phyloP scores from a whole-genome alignment of 2,113 vertebrate genomes.

The Rhegmatorhina hoffmannsi region DNA sequence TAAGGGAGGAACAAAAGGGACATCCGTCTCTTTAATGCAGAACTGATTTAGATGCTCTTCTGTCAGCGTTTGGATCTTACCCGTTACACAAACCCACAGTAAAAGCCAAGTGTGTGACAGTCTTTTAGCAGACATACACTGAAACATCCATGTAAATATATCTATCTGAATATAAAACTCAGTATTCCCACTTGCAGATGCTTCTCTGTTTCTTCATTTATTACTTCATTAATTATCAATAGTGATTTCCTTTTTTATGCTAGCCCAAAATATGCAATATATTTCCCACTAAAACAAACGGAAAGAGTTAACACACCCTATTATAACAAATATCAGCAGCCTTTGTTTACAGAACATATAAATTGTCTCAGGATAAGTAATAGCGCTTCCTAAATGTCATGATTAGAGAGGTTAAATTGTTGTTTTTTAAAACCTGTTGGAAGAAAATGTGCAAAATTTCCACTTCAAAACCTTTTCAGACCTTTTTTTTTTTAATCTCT shows the following conservation, averaged over 20 bases:
- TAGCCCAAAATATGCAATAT: neutral
- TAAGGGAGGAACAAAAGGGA: conserved; percentile 18
- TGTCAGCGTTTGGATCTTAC: neutral
- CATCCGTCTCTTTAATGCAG: conserved; percentile 10
- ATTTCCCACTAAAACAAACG: neutral
- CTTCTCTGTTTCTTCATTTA: neutral
- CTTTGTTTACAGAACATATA: neutral
- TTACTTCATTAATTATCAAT: neutral
- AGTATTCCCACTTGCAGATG: neutral
- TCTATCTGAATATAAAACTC: neutral
- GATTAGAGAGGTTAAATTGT: neutral
- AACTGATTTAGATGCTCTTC: neutral
- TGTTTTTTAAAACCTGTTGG: neutral
- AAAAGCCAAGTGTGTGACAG: neutral
- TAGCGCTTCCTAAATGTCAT: neutral
- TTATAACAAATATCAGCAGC: neutral
- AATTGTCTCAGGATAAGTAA: neutral
- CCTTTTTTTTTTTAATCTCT: neutral
- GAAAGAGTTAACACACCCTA: neutral
- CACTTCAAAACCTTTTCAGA: neutral
- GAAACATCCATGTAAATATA: neutral
- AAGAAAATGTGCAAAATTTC: neutral
- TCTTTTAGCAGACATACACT: neutral
- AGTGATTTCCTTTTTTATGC: neutral
- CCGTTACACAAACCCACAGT: neutral